phyloP scores from a whole-genome alignment of 2,888 invertebrate species.

The Tubulanus polymorphus region DNA sequence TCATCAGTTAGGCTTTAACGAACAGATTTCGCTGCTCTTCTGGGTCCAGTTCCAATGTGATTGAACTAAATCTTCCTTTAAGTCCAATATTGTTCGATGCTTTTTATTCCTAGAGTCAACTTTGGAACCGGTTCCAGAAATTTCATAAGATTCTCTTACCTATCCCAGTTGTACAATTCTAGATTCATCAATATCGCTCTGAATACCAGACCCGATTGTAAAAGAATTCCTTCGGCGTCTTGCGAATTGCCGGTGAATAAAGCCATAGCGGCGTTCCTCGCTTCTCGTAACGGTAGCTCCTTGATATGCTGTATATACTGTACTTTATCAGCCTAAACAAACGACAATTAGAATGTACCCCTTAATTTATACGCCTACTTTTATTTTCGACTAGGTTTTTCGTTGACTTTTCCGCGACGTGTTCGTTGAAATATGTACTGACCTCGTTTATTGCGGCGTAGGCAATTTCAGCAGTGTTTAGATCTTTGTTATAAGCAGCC shows the following conservation, averaged over 20 bases:
- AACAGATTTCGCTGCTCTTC: too few relatives aligned
- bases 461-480: conserved; percentile 89
- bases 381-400: background rate
- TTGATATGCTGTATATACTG: conserved; percentile 53
- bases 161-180: conserved; percentile 70
- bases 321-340: conserved; percentile 55
- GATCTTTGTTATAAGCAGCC: conserved; percentile 79
- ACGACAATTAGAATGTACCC: background rate
- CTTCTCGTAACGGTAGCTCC: conserved; percentile 54
- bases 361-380: background rate
- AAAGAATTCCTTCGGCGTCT: conserved; percentile 69
- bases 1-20: too few relatives aligned
- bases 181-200: conserved; percentile 71
- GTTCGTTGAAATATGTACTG: conserved; percentile 11
- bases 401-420: conserved; percentile 27
- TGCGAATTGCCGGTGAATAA: conserved; percentile 65
- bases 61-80: too few relatives aligned
- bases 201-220: conserved; percentile 64
- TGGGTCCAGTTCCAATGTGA: too few relatives aligned
- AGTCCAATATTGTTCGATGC: too few relatives aligned
- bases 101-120: too few relatives aligned
- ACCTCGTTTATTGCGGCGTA: conserved; percentile 84
- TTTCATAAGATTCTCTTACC: conserved; percentile 54
- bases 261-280: conserved; percentile 66
- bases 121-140: background rate